These are phyloP conservation scores for Manis crassicaudata DNA, from an alignment of 2,797 vertebrate species.

Conservation along the genomic window DNA sequence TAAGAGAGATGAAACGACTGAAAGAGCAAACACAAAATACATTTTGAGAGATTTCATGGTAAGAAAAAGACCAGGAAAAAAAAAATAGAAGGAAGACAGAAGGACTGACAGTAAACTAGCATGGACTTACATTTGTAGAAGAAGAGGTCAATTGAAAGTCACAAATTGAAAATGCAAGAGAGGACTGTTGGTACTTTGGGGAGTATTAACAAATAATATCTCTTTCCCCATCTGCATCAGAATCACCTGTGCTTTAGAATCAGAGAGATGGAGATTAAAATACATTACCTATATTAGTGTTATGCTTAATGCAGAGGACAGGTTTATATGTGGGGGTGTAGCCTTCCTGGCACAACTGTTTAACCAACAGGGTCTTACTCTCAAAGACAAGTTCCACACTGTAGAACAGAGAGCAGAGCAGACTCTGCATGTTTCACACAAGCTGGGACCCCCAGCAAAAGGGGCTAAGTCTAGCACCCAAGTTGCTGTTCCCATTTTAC, in stretches of 20 bases:
- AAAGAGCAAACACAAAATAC: not conserved
- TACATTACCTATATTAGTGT: not conserved
- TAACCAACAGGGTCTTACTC: not conserved
- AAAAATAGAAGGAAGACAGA: not conserved
- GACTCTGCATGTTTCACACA: not conserved
- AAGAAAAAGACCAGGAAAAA: not conserved
- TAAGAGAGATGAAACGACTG: not conserved
- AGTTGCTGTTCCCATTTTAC: not conserved
- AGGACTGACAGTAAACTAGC: not conserved
- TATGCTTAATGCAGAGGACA: not conserved
- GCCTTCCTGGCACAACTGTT: not conserved
- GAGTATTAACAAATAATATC: not conserved
- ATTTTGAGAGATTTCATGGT: not conserved
- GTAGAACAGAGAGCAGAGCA: not conserved
- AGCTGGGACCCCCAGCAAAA: not conserved
- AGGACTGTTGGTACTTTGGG: not conserved
- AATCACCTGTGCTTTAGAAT: not conserved
- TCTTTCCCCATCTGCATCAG: not conserved
- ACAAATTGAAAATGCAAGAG: not conserved
- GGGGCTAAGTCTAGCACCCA: not conserved
- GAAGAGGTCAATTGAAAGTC: not conserved
- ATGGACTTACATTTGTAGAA: not conserved
- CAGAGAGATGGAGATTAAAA: not conserved
- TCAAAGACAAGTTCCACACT: not conserved
- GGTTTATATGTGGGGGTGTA: not conserved